Conservation (phyloP, 2,113 vertebrate genomes). For the Tichodroma muraria region DNA sequence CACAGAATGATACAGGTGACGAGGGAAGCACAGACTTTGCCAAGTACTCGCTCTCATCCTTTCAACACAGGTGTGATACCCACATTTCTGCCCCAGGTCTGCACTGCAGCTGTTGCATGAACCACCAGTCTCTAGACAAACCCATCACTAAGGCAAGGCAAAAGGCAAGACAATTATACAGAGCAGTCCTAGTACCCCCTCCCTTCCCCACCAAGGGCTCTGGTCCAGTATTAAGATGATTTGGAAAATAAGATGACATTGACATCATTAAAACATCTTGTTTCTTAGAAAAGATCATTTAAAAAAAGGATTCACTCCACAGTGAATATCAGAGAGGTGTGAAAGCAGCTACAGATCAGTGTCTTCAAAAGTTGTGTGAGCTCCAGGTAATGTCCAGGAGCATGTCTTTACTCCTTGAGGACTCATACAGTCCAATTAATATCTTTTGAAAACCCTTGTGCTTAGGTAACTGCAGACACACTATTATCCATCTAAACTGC, state of each 20-base stretch:
- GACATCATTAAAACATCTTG: not conserved
- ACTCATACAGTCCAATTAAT: not conserved
- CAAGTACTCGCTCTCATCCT: not conserved
- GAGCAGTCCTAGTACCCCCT: not conserved
- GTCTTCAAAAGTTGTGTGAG: not conserved
- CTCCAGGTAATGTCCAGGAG: not conserved
- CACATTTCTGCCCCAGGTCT: not conserved
- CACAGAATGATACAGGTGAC: not conserved
- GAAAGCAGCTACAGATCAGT: not conserved
- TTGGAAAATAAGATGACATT: not conserved
- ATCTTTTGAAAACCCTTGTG: not conserved
- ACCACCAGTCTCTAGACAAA: not conserved
- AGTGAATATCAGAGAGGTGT: not conserved
- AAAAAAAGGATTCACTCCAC: not conserved
- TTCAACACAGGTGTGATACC: not conserved
- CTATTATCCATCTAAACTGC: not conserved
- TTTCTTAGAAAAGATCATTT: not conserved
- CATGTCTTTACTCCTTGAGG: rapidly evolving
- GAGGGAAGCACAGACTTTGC: not conserved
- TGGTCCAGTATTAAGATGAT: not conserved
- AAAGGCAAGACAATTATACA: not conserved
- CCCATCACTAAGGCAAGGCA: not conserved
- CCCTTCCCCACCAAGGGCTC: not conserved
- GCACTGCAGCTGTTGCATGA: not conserved
- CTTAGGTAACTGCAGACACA: not conserved